phyloP scores from a whole-genome alignment of 2,113 vertebrate species.

The Tachycineta bicolor region DNA sequence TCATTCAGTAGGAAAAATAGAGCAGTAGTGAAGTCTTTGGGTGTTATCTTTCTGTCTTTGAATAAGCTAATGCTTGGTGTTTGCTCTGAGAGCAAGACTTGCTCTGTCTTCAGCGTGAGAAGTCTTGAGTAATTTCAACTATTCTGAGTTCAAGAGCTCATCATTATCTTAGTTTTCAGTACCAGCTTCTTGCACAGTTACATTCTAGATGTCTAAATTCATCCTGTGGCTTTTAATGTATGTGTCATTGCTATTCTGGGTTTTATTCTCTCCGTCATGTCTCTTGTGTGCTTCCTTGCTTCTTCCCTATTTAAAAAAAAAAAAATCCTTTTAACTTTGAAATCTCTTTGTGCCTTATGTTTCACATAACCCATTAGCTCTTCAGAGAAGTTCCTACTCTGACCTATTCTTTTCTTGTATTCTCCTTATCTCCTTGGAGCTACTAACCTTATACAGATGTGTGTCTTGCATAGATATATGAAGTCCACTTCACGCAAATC shows the following conservation, averaged over 20 bases:
- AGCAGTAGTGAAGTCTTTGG: neutral
- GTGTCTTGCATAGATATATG: neutral
- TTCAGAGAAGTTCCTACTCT: neutral
- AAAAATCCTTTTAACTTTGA: neutral
- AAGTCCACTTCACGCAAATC: neutral
- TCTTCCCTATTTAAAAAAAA: neutral
- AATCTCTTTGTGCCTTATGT: neutral
- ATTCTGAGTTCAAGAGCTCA: neutral
- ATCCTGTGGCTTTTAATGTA: neutral
- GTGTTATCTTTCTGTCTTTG: neutral
- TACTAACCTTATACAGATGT: neutral
- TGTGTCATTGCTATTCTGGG: neutral
- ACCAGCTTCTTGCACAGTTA: neutral
- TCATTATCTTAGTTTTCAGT: neutral
- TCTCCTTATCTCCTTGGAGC: neutral
- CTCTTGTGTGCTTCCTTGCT: neutral
- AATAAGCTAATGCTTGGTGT: neutral
- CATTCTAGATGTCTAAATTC: neutral
- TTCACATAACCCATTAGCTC: neutral
- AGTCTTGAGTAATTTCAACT: neutral
- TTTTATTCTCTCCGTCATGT: neutral
- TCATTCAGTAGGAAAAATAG: neutral
- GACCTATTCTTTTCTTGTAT: neutral
- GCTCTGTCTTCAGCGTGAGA: neutral
- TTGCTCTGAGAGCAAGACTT: too few species aligned